Evolutionary conservation across 2,888 invertebrate species (phyloP).

Genomic region (Torymus texanus): DNA sequence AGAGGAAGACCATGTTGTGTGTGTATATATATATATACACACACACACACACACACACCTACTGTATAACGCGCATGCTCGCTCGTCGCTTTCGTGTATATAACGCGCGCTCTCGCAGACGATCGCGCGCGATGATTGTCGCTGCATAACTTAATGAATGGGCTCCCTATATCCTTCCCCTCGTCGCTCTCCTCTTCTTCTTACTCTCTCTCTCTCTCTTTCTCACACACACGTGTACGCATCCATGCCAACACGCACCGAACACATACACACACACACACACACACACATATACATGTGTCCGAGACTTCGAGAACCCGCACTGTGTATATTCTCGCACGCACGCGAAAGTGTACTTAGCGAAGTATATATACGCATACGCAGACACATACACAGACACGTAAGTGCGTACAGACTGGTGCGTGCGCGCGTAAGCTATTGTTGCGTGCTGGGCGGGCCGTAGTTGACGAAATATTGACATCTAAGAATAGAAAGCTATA

Average conservation of each 20-base stretch:
- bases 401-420: background rate
- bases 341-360: background rate
- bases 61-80: background rate
- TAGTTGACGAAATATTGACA: conserved; percentile 74
- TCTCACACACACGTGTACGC: conserved; percentile 4
- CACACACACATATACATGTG: too few relatives aligned
- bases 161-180: conserved; percentile 51
- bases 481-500: conserved; percentile 72
- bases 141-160: conserved; percentile 57
- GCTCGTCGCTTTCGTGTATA: conserved; percentile 39
- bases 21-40: background rate
- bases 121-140: conserved; percentile 53
- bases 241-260: background rate
- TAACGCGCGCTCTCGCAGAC: conserved; percentile 19
- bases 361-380: conserved; percentile 30
- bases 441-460: conserved; percentile 67
- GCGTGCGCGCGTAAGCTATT: conserved; percentile 56
- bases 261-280: background rate
- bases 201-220: conserved; percentile 32
- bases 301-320: background rate
- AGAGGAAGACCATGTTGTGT: too few relatives aligned
- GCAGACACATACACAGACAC: conserved; percentile 25
- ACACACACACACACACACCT: too few relatives aligned
- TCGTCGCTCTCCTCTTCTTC: conserved; percentile 17
- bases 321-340: background rate